Evolutionary conservation across 2,797 vertebrate species (phyloP), one percentile per base, ranked within the genome.

Genomic region (Anas capensis): DNA sequence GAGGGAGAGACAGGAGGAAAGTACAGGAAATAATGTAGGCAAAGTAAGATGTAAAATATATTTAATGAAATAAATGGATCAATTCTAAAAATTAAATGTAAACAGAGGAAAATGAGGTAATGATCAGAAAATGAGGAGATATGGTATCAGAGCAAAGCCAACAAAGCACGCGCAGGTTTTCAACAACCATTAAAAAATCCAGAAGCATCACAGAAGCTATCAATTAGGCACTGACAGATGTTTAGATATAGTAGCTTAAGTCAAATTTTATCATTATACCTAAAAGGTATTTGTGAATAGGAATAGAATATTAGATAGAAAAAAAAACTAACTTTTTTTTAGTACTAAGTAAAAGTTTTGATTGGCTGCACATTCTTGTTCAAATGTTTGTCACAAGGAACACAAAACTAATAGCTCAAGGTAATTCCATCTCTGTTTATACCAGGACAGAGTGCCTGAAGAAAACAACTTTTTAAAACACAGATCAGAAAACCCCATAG

Each of bases 1-100:
- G 98, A 99, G 99, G 99, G 99, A 98, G 96, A 98, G 98, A 98
- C 97, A 98, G 98, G 98, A 98, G 98, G 98, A 98, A 98, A 98
- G 96, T 97, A 97, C 97, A 98, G 98, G 97, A 98, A 98, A 97
- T 97, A 97, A 98, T 96, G 96, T 90, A 98, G 97, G 97, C 95
- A 97, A 97, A 97, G 94, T 92, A 98, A 97, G 95, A 96, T 89
- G 94, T 33, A 96, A 95, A 92, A 94, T 95, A 91, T 92, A 96
- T 36, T 94, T 85, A 86, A 88, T 91, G 94, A 96, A 97, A 91
- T 76, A 97, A 94, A 95, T 53, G 86, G 96, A 95, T 33, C 33
- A 44, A 90, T 31, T 93, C 71, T 96, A 91, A 93, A 95, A 97
- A 90, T 75, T 92, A 96, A 97, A 95, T 40, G 85, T n/a, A 79